Evolutionary conservation across 1,140 invertebrate genomes (phyloP).

Genomic region (Hyles euphorbiae): DNA sequence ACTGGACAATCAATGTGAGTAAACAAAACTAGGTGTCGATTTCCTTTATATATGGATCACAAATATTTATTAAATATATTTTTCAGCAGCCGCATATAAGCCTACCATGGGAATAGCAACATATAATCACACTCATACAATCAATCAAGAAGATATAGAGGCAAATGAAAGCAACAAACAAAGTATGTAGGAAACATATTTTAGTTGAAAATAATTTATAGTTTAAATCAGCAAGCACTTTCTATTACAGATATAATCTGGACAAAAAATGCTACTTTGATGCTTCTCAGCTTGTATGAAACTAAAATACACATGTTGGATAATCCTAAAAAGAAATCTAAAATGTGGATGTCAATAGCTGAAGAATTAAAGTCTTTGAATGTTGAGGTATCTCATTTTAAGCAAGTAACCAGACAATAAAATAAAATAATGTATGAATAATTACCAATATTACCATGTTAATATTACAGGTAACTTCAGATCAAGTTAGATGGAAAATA

Average conservation of each 20-base stretch:
- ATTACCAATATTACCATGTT: not conserved
- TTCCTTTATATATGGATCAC: not conserved
- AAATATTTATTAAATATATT: constrained; percentile 1
- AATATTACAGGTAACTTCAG: constrained; percentile 42
- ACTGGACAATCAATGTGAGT: constrained; percentile 50
- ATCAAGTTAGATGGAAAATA: constrained; percentile 60
- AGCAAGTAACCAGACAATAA: not conserved
- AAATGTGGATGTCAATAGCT: constrained; percentile 57
- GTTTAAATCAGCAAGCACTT: constrained; percentile 6
- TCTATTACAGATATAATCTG: constrained; percentile 47
- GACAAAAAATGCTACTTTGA: constrained; percentile 53
- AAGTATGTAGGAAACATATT: constrained; percentile 28
- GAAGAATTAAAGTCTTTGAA: constrained; percentile 52
- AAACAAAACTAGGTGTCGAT: constrained; percentile 10
- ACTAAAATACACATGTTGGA: constrained; percentile 53
- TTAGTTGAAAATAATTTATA: not conserved
- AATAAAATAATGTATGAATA: too few relatives aligned
- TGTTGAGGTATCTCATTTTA: constrained; percentile 38
- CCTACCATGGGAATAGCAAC: constrained; percentile 35
- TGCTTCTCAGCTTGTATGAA: constrained; percentile 54
- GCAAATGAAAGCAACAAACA: constrained; percentile 47
- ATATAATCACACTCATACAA: constrained; percentile 35
- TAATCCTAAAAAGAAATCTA: constrained; percentile 60
- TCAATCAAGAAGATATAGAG: constrained; percentile 43
- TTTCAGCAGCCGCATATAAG: constrained; percentile 39